Conservation (phyloP, 2,797 vertebrate species). For the Lutjanus campechanus region DNA sequence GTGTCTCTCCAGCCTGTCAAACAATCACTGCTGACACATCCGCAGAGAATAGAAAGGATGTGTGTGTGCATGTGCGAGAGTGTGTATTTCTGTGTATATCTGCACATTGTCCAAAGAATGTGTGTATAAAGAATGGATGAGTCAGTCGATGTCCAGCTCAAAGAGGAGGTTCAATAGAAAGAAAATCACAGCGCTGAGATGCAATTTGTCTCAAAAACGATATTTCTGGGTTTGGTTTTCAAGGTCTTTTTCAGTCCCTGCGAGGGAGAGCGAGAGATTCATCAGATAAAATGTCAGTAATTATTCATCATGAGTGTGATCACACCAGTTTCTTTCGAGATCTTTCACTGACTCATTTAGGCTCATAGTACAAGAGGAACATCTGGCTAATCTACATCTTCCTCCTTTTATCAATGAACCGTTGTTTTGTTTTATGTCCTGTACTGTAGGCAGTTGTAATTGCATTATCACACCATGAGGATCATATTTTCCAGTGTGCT, state of each 20-base stretch:
- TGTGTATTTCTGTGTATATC: background rate
- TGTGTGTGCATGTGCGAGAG: background rate
- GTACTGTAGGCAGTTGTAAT: background rate
- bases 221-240: background rate
- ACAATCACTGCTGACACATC: slow-evolving; percentile 22
- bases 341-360: background rate
- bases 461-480: background rate
- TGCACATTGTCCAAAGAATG: slow-evolving; percentile 16
- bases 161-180: slow-evolving; percentile 19
- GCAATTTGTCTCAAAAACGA: slow-evolving; percentile 11
- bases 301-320: slow-evolving; percentile 10
- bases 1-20: slow-evolving; percentile 29
- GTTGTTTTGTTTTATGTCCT: background rate
- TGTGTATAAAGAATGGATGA: slow-evolving; percentile 24
- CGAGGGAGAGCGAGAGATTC: background rate
- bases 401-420: background rate
- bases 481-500: background rate
- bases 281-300: slow-evolving; percentile 12
- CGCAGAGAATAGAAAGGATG: slow-evolving; percentile 4
- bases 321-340: background rate
- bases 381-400: slow-evolving; percentile 9
- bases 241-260: background rate
- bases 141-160: slow-evolving; percentile 35
- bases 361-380: background rate
- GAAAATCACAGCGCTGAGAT: slow-evolving; percentile 10